These are phyloP conservation scores for Nephrotoma guestfalica DNA, from an alignment of 2,888 invertebrate genomes.

Conservation along the genomic window DNA sequence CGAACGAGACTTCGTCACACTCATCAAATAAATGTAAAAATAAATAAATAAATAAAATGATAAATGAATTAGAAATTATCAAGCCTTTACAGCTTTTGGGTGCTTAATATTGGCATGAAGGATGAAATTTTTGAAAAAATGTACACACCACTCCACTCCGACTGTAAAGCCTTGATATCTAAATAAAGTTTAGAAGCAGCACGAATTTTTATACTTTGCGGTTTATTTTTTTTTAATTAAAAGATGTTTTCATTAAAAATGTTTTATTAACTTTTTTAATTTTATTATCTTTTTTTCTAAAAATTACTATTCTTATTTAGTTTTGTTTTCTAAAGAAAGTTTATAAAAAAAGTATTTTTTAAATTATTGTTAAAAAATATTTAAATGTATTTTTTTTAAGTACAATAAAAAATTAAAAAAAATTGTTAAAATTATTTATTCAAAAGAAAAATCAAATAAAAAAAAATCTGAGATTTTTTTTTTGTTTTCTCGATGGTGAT, in stretches of 20 bases:
- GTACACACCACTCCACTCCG: not conserved
- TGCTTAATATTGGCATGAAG: not conserved
- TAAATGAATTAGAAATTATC: not conserved
- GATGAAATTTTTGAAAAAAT: not conserved
- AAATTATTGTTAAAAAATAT: not conserved
- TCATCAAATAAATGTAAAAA: not conserved
- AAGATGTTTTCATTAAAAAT: slow-evolving; percentile 4
- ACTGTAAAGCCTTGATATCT: not conserved
- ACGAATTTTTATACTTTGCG: not conserved
- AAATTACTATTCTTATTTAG: not conserved
- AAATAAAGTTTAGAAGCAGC: not conserved
- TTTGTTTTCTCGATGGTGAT: not conserved
- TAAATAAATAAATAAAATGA: not conserved
- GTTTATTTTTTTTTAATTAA: not conserved
- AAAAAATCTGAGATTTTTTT: not conserved
- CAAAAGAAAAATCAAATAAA: not conserved
- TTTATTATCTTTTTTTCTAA: not conserved
- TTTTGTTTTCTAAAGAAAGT: not conserved
- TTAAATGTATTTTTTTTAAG: not conserved
- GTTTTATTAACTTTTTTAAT: slow-evolving; percentile 2
- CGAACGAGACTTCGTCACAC: not conserved
- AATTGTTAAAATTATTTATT: not conserved
- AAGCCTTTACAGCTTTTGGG: not conserved
- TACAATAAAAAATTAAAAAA: not conserved
- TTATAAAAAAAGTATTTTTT: not conserved